Base-by-base conservation (phyloP, 2,797 vertebrate genomes). In the Darevskia nairensis region DNA sequence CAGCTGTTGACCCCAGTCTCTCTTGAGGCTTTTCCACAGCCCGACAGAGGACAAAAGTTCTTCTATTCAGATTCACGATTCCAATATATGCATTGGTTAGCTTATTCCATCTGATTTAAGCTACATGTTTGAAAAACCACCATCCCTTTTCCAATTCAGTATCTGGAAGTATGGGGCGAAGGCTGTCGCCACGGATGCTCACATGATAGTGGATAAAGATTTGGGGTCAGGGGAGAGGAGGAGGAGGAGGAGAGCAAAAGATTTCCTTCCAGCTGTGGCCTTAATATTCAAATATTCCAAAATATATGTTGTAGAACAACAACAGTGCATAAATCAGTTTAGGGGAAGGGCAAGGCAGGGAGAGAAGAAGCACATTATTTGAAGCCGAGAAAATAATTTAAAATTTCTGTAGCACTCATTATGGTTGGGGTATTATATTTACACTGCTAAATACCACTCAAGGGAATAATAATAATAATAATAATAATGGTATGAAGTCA, bases 361-460 rank as follows among this genome's bases (percentile, higher is more conserved):
- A 68, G 71, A 89, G 88, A 61, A n/a, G n/a, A n/a, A n/a, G n/a
- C 6, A 85, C 41, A 61, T 91, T 94, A 93, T 84, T 88, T 75
- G 32, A 89, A 86, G 68, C 79, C 89, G 78, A 78, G 86, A 93
- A 93, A 79, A 71, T 76, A 75, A 87, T 90, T 94, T 89, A 92
- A 96, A 95, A 74, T 8, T 17, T 94, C 15, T 93, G 95, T 91
- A 90, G 90, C 91, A 84, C 87, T 93, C 95, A 96, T 93, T 94
- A 94, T 85, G 93, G 93, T 94, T 95, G 11, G 69, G 68, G 1
- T 93, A 93, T 89, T 95, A 95, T 94, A 95, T 94, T 95, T 95
- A 95, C 92, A 96, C 93, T 94, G 5, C 41, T 75, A 81, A 23
- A 76, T 89, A 55, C 8, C 27, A 81, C 39, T 46, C 59, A 2